Conservation (phyloP, 1,140 invertebrate species). For the Drosophila santomea region DNA sequence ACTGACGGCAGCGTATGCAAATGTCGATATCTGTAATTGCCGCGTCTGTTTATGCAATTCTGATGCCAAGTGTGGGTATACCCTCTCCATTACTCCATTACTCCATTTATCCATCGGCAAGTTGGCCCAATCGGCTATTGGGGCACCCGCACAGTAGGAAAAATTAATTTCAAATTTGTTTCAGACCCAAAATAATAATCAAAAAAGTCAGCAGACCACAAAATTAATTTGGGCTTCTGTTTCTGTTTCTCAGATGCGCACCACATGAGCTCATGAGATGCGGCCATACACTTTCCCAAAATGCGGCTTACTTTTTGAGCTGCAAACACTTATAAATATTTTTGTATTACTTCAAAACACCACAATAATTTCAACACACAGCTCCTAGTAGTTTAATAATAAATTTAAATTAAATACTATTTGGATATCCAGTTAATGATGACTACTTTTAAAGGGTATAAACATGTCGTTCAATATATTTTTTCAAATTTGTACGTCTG, state of each 20-base stretch:
- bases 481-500: conserved; percentile 8
- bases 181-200: conserved; percentile 30
- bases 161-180: conserved; percentile 59
- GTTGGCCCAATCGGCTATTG: background rate
- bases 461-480: background rate
- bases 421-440: background rate
- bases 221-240: conserved; percentile 46
- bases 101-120: background rate
- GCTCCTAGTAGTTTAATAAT: background rate
- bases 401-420: background rate
- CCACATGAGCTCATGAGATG: conserved; percentile 17
- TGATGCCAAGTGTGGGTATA: background rate
- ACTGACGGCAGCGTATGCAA: conserved; percentile 10
- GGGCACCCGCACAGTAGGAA: conserved; percentile 48
- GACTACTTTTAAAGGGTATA: background rate
- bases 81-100: background rate
- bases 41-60: conserved; percentile 45
- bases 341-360: background rate
- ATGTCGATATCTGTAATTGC: conserved; percentile 14
- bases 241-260: conserved; percentile 28
- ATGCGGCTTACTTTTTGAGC: background rate
- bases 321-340: background rate
- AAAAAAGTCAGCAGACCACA: conserved; percentile 49
- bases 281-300: background rate
- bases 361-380: background rate